A percentile compares a stretch with the other conserved stretches of the same genome.
Conservation (phyloP, 2,113 vertebrate genomes). For the Polyodon spathula region DNA sequence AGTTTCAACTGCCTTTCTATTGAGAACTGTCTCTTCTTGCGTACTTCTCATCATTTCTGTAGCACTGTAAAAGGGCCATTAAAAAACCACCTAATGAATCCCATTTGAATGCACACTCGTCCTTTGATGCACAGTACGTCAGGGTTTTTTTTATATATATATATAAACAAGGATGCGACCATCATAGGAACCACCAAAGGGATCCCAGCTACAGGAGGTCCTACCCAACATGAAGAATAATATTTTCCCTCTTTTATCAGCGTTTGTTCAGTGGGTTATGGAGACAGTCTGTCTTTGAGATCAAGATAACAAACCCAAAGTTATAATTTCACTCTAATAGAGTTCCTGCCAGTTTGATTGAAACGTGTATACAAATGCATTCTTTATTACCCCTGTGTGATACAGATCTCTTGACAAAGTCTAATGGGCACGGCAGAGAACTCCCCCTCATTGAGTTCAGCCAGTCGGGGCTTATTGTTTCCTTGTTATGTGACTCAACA, state of each 20-base stretch:
- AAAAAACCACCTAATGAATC: too few species aligned
- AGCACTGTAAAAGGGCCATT: too few species aligned
- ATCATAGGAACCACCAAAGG: constrained; percentile 7
- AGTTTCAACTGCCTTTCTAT: too few species aligned
- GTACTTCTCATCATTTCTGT: too few species aligned
- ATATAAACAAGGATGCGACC: too few species aligned
- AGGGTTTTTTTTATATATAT: neutral
- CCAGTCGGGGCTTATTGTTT: too few species aligned
- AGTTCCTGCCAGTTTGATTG: constrained; percentile 34
- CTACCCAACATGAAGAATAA: constrained; percentile 27
- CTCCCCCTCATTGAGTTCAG: too few species aligned
- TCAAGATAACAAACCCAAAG: constrained; percentile 30
- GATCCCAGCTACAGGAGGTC: constrained; percentile 21
- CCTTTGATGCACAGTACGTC: too few species aligned
- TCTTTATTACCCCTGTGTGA: constrained; percentile 35
- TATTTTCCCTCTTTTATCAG: constrained; percentile 45
- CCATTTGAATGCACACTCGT: too few species aligned
- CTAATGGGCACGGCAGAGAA: too few species aligned
- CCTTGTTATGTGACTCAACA: too few species aligned
- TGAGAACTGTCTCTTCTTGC: too few species aligned
- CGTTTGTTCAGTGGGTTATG: constrained; percentile 44
- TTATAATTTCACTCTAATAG: constrained; percentile 31
- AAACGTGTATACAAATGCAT: constrained; percentile 30
- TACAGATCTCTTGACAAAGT: constrained; percentile 29
- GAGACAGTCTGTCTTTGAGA: constrained; percentile 42